These are phyloP conservation scores for Amblyopsis rosae DNA, from an alignment of 2,113 vertebrate genomes.

Conservation along the genomic window DNA sequence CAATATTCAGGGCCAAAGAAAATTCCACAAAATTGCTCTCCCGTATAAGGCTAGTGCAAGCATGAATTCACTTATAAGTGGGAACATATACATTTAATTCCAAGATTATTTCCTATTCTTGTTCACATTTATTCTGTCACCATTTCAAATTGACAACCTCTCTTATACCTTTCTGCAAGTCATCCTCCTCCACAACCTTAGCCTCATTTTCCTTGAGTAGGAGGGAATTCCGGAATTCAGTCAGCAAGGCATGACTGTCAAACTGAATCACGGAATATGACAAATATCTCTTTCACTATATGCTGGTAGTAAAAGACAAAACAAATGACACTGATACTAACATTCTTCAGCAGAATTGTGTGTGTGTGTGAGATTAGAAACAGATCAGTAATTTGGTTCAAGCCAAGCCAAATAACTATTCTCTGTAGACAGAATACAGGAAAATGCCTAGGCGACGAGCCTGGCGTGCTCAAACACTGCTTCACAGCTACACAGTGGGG, in stretches of 20 bases:
- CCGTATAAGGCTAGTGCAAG: too few species aligned
- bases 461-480: conserved; percentile 76
- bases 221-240: neutral
- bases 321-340: neutral
- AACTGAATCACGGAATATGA: neutral
- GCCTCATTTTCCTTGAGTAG: neutral
- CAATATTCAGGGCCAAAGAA: too few species aligned
- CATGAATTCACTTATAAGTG: too few species aligned
- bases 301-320: too few species aligned
- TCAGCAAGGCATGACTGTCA: neutral
- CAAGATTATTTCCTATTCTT: neutral
- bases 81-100: neutral
- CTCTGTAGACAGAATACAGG: conserved; percentile 42
- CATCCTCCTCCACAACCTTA: neutral
- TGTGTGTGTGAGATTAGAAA: conserved; percentile 6
- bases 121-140: neutral
- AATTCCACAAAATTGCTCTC: too few species aligned
- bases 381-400: conserved; percentile 4
- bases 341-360: neutral
- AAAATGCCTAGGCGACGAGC: conserved; percentile 41
- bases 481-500: conserved; percentile 70
- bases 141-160: neutral
- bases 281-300: neutral
- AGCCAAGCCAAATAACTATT: neutral
- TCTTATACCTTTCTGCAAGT: neutral